These are phyloP conservation scores for Diorhabda carinulata DNA, from an alignment of 1,140 invertebrate genomes.

Conservation along the genomic window DNA sequence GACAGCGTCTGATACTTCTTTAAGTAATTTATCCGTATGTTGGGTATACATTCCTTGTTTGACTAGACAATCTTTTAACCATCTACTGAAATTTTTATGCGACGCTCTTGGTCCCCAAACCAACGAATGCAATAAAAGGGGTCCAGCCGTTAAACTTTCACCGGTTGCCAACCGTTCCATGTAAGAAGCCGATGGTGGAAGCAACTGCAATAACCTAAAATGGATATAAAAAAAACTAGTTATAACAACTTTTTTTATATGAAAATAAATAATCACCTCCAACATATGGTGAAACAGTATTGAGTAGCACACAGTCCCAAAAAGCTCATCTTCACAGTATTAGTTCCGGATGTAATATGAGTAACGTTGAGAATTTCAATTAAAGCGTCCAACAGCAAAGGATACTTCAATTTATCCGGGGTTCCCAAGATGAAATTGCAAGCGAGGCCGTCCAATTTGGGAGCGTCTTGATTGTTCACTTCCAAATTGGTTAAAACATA, in stretches of 20 bases:
- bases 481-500: constrained; percentile 76
- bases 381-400: constrained; percentile 77
- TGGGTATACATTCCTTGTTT: constrained; percentile 84
- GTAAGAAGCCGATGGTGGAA: constrained; percentile 85
- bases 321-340: constrained; percentile 57
- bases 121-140: constrained; percentile 65
- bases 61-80: constrained; percentile 77
- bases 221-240: constrained; percentile 4
- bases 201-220: constrained; percentile 63
- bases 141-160: constrained; percentile 54
- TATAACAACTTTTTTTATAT: background rate
- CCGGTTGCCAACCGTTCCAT: constrained; percentile 72
- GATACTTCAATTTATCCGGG: constrained; percentile 86
- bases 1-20: constrained; percentile 63
- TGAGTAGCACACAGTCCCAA: constrained; percentile 78
- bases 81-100: constrained; percentile 69
- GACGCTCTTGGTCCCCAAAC: constrained; percentile 69
- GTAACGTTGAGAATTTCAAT: constrained; percentile 73
- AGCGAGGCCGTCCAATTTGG: constrained; percentile 89
- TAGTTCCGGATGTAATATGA: constrained; percentile 51
- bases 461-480: constrained; percentile 74
- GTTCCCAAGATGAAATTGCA: constrained; percentile 90
- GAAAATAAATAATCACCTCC: constrained; percentile 56
- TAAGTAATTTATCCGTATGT: constrained; percentile 73
- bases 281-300: constrained; percentile 85